phyloP scores from a whole-genome alignment of 2,113 vertebrate genomes.

The Stomatorhinus ivindoensis region DNA sequence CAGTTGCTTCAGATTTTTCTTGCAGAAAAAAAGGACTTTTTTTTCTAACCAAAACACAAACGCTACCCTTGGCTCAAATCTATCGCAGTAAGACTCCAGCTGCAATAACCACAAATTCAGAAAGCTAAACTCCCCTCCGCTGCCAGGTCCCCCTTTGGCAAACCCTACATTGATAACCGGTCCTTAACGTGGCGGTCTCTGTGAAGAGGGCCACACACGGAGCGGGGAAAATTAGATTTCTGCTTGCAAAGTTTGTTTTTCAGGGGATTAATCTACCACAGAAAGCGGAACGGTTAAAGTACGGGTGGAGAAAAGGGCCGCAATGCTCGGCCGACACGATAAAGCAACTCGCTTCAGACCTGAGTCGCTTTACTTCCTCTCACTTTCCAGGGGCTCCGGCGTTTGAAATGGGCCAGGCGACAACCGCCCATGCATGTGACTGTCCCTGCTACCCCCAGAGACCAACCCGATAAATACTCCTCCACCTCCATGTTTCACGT shows the following conservation, averaged over 20 bases:
- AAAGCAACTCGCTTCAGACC: neutral
- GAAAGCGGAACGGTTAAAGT: neutral
- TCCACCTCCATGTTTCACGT: neutral
- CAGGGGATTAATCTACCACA: neutral
- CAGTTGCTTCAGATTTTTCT: neutral
- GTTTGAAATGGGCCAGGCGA: neutral
- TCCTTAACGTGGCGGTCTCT: neutral
- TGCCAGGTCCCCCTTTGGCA: neutral
- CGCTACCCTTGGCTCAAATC: neutral
- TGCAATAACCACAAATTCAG: neutral
- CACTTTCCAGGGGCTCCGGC: too few species aligned
- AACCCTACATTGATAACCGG: neutral
- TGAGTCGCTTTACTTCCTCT: neutral
- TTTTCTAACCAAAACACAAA: neutral
- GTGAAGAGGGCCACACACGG: constrained; percentile 4
- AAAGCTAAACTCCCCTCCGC: neutral
- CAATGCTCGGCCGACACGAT: neutral
- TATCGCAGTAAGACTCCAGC: neutral
- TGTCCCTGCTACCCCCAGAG: neutral
- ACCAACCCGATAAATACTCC: neutral
- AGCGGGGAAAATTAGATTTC: neutral
- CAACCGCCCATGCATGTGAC: neutral
- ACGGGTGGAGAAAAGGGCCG: neutral
- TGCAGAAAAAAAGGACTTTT: neutral
- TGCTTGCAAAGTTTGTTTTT: neutral